These are phyloP conservation scores for Philopedon plagiatum DNA, from an alignment of 2,888 invertebrate genomes.

Conservation along the genomic window DNA sequence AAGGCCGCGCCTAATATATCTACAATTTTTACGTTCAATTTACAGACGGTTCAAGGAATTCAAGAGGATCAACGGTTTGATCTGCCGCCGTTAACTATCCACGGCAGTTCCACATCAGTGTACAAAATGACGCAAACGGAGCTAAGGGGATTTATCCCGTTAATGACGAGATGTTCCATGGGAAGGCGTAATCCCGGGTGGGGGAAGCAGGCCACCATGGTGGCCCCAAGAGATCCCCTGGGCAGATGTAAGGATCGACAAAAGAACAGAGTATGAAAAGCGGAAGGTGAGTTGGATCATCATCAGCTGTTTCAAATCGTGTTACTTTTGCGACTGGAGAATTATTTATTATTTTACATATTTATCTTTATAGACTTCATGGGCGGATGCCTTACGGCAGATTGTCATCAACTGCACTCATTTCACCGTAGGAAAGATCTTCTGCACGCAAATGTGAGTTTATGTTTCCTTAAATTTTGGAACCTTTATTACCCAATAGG, in stretches of 20 bases:
- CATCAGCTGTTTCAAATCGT: too few relatives aligned
- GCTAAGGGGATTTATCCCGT: constrained; percentile 94
- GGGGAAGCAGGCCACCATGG: constrained; percentile 98
- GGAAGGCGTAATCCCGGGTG: constrained; percentile 97
- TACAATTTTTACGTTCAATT: neutral
- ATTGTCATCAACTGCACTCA: constrained; percentile 98
- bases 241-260: constrained; percentile 99
- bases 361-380: constrained; percentile 93
- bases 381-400: constrained; percentile 97
- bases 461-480: too few relatives aligned
- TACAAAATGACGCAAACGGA: constrained; percentile 99
- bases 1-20: too few relatives aligned
- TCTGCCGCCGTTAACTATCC: constrained; percentile 95
- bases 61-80: constrained; percentile 95
- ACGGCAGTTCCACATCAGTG: constrained; percentile 97
- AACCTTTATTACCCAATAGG: too few relatives aligned
- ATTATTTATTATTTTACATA: too few relatives aligned
- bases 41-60: constrained; percentile 81
- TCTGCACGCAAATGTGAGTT: constrained; percentile 75
- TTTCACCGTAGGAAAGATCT: constrained; percentile 97
- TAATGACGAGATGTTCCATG: constrained; percentile 98
- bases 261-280: constrained; percentile 95
- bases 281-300: constrained; percentile 84
- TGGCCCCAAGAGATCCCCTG: constrained; percentile 98
- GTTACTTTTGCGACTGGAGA: too few relatives aligned